Evolutionary conservation across 2,888 invertebrate species (phyloP).

Genomic region (Pristionchus maxplancki): DNA sequence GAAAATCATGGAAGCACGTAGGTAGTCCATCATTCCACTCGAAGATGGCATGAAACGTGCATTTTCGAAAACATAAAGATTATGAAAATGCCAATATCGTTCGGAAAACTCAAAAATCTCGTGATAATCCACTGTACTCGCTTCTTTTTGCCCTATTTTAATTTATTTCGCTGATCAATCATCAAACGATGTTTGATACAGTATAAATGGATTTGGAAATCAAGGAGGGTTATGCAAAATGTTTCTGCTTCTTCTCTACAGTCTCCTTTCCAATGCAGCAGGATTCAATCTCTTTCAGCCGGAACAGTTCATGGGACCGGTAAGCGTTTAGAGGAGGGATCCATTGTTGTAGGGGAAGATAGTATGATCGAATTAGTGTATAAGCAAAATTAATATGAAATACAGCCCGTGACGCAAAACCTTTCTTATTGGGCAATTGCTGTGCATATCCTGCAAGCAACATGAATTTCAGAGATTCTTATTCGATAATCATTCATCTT

Average conservation of each 20-base stretch:
- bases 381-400: neutral
- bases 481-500: neutral
- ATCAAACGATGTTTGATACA: neutral
- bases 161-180: neutral
- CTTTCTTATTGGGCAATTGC: too few relatives aligned
- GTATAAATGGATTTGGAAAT: neutral
- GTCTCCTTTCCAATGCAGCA: neutral
- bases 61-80: neutral
- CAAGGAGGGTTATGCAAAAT: neutral
- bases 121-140: neutral
- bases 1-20: neutral
- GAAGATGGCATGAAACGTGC: neutral
- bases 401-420: neutral
- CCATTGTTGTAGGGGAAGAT: too few relatives aligned
- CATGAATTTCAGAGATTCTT: too few relatives aligned
- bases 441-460: too few relatives aligned
- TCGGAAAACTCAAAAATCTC: neutral
- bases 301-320: neutral
- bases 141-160: neutral
- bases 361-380: neutral
- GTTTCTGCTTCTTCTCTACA: neutral
- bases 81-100: neutral
- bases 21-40: neutral
- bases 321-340: neutral
- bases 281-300: neutral